Percentiles rank a stretch among this genome's conserved stretches.
phyloP scores from a whole-genome alignment of 2,113 vertebrate genomes.

The Butorides virescens region DNA sequence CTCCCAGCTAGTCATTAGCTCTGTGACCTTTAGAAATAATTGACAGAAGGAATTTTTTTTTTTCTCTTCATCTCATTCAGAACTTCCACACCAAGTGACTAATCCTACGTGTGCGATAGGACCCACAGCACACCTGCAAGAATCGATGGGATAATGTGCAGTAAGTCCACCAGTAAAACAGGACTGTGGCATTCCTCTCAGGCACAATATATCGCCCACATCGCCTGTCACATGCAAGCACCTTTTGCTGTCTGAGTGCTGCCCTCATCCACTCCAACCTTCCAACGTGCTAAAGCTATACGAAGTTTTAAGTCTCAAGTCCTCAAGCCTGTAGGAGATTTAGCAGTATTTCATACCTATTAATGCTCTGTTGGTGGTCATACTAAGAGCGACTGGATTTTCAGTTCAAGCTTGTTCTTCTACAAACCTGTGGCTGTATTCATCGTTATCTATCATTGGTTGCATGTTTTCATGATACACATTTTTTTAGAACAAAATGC shows the following conservation, averaged over 20 bases:
- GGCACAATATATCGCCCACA: slow-evolving; percentile 31
- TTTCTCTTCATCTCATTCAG: slow-evolving; percentile 72
- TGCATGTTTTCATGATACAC: background rate
- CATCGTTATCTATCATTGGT: background rate
- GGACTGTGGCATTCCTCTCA: slow-evolving; percentile 58
- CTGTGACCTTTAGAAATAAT: slow-evolving; percentile 98
- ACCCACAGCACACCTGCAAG: slow-evolving; percentile 65
- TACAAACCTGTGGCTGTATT: background rate
- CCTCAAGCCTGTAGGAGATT: background rate
- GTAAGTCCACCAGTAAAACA: slow-evolving; percentile 74
- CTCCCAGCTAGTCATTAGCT: slow-evolving; percentile 96
- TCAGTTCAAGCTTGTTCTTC: background rate
- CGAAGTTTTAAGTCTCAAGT: background rate
- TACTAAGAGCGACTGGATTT: background rate
- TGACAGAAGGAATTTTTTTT: slow-evolving; percentile 80
- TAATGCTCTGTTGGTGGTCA: background rate
- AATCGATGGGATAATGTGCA: slow-evolving; percentile 69
- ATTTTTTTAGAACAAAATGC: background rate
- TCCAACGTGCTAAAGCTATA: background rate
- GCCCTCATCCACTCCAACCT: background rate
- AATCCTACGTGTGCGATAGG: slow-evolving; percentile 45
- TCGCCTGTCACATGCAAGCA: slow-evolving; percentile 53
- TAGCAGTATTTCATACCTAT: background rate
- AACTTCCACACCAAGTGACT: slow-evolving; percentile 71
- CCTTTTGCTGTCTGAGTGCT: background rate